Percentiles rank a stretch among this genome's conserved stretches.
phyloP scores from a whole-genome alignment of 2,888 invertebrate genomes.

The Trachelus troglodyta region DNA sequence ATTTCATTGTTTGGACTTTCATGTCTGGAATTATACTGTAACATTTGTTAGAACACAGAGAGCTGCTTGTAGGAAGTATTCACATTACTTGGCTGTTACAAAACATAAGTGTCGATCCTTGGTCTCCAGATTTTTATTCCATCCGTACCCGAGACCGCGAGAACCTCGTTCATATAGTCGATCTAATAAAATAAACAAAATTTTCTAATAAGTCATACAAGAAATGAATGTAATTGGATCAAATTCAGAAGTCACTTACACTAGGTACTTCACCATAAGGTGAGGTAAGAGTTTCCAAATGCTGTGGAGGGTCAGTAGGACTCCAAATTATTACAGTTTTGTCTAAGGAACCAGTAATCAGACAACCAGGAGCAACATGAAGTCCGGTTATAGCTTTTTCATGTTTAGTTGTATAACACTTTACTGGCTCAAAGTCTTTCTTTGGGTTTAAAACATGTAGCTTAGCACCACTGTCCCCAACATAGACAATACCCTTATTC shows the following conservation, averaged over 20 bases:
- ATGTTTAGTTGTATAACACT: conserved; percentile 50
- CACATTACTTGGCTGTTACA: not conserved
- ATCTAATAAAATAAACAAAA: conserved; percentile 41
- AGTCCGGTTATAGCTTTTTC: conserved; percentile 57
- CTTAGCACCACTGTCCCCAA: conserved; percentile 53
- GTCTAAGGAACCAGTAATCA: conserved; percentile 61
- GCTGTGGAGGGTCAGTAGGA: conserved; percentile 59
- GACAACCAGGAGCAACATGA: conserved; percentile 50
- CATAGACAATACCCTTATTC: conserved; percentile 45
- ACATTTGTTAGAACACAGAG: not conserved
- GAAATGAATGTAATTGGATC: not conserved
- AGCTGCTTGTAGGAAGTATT: not conserved
- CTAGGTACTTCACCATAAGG: conserved; percentile 53
- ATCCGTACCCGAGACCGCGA: conserved; percentile 55
- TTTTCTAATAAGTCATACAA: conserved; percentile 7
- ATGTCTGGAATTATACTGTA: not conserved
- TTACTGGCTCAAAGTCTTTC: conserved; percentile 48
- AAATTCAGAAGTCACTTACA: conserved; percentile 39
- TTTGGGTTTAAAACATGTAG: conserved; percentile 53
- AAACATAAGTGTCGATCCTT: conserved; percentile 24
- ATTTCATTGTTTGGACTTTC: conserved; percentile 3
- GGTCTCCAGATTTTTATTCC: conserved; percentile 57
- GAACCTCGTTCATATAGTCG: conserved; percentile 54
- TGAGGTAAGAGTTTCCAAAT: conserved; percentile 40
- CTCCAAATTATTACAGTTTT: conserved; percentile 57